Base-by-base conservation (phyloP, 2,113 vertebrate genomes). In the Cyprinodon brontotheroides region DNA sequence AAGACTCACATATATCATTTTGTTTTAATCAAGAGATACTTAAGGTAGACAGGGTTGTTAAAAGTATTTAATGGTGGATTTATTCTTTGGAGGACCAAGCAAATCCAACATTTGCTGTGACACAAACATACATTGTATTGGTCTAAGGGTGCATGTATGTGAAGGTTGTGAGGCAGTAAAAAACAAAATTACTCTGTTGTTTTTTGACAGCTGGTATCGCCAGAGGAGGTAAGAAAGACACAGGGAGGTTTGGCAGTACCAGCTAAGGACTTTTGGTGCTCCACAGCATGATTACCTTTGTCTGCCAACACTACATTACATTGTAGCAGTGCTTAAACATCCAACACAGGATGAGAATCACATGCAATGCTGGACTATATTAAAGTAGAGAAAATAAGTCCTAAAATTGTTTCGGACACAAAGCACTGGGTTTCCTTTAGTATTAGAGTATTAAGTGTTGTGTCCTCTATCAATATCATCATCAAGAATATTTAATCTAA, bases 181-280 rank as follows among this genome's bases (percentile, higher is more conserved):
- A 36, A 87, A 82, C 74, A 80, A 77, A 79, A 74, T 81, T 71
- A 88, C 89, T 63, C 80, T 87, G 87, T 91, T 92, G 87, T 89
- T 87, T 86, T 82, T 87, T 88, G 88, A 90, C 81, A 90, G 85
- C 78, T 87, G 81, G 86, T 84, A 71, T 90, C 81, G 84, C 81
- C 81, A 77, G 45, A 88, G 84, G 82, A 65, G 81, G 75, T 12
- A 63, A 74, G 62, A 71, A 73, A 74, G 70, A 63, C 62, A 61
- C 22, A 65, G 59, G 65, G 6, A 60, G 64, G 29, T 40, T 79
- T 70, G 74, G 57, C 47, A 74, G 75, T 70, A 43, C 74, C 68
- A 73, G 73, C 65, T 80, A 13, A 11, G 73, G 39, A 73, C 60
- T 72, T 79, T 71, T 20, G 15, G 29, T 73, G 59, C 59, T 63